phyloP scores from a whole-genome alignment of 2,888 invertebrate genomes.

The Schizotus pectinicornis region DNA sequence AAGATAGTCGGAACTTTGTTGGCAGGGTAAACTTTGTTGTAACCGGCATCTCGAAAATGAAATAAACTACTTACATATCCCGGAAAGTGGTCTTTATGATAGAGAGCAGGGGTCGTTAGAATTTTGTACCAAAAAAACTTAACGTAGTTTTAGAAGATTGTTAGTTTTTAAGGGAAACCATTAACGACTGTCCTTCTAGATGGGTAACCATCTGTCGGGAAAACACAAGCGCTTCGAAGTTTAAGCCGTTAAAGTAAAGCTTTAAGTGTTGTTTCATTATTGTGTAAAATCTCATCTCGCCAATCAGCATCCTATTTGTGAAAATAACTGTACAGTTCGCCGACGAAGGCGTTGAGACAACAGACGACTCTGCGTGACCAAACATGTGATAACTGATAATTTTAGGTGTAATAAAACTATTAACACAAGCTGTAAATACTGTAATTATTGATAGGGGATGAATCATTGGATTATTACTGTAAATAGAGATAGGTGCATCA shows the following conservation, averaged over 20 bases:
- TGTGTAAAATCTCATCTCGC: too few relatives aligned
- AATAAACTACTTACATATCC: constrained; percentile 6
- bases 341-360: background rate
- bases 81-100: constrained; percentile 4
- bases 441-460: background rate
- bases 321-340: too few relatives aligned
- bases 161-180: constrained; percentile 10
- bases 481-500: too few relatives aligned
- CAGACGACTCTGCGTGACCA: constrained; percentile 24
- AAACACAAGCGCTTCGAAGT: constrained; percentile 35
- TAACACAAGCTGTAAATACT: constrained; percentile 6
- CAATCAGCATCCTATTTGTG: too few relatives aligned
- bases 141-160: constrained; percentile 1
- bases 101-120: too few relatives aligned
- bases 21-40: too few relatives aligned
- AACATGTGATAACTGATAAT: constrained; percentile 21
- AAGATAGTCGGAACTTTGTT: too few relatives aligned
- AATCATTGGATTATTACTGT: too few relatives aligned
- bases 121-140: too few relatives aligned
- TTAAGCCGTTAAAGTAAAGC: constrained; percentile 28
- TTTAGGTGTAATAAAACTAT: background rate
- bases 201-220: constrained; percentile 31
- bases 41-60: too few relatives aligned
- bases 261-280: constrained; percentile 25
- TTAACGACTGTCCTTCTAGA: constrained; percentile 28